Base-by-base conservation (phyloP, 35 echinoderm and acorn worm species). In the Lytechinus variegatus region DNA sequence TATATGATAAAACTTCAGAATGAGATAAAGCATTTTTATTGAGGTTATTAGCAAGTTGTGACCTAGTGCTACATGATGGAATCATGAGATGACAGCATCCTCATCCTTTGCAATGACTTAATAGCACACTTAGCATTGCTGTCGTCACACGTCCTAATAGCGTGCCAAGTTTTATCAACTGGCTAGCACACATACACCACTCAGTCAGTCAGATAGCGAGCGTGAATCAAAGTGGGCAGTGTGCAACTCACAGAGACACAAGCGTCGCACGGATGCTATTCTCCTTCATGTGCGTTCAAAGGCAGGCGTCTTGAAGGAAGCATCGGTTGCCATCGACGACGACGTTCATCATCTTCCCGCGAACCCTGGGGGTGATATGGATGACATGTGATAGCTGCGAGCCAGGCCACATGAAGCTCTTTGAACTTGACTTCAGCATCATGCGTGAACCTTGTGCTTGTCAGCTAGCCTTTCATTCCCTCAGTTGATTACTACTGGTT, bases 311-410 rank as follows among this genome's bases (percentile, higher is more conserved):
- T 19, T 1, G 66, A 24, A 79, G 12, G 66, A 79, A 79, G 66
- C 66, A 16, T 79, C 14, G 16, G 16, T 79, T 79, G 66, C 66
- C 66, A 24, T 79, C 66, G 19, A 79, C 66, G 3, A 79, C 66
- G 66, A 79, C 66, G 21, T 7, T 79, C 66, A 79, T 79, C 66
- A 24, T 79, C 14, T 24, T 8, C 66, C 66, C 66, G 66, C 66
- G 66, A 79, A 19, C 66, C 66, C 66, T 16, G 16, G 14, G 66
- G 66, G 66, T 16, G 66, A 79, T 16, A 79, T 16, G 16, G 56
- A 11, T 79, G 66, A 79, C 66, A 79, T 79, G 66, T 79, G 66
- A 79, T 79, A 79, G 66, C 66, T 79, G 66, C n/a, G 66, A 79
- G 66, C 19, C 21, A n/a, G 66, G 66, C 19, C 66, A n/a, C 21